Base-by-base conservation (phyloP, 2,113 vertebrate genomes). In the Gallinago jamesoni region DNA sequence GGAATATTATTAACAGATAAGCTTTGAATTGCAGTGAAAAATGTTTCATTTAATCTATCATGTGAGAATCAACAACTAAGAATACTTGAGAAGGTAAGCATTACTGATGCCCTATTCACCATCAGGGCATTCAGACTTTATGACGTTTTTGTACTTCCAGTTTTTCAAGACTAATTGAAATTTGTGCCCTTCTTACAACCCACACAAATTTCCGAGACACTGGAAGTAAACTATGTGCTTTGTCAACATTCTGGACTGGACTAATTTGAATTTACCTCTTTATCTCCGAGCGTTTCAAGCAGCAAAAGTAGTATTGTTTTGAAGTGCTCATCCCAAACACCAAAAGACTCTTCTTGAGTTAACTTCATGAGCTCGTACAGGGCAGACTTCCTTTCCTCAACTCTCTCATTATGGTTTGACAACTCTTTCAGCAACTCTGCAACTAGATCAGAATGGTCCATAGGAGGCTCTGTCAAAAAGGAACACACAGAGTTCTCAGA, bases 321-420 rank as follows among this genome's bases (percentile, higher is more conserved):
- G 98, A 99, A 99, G 91, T 99, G 99, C 78, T 99, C 99, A 75
- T 99, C 99, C 99, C 99, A 99, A 96, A 99, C 98, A 95, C 98
- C 98, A 12, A 99, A 98, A 28, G 98, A 98, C 80, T 99, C 99
- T 91, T 99, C 99, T 14, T 99, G 98, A 84, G 99, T 99, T 80
- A 99, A 97, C 93, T 99, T 99, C 97, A 99, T 98, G 66, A 99
- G 98, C 73, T 99, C 99, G 5, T 98, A 99, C 28, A 99, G 97
- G 23, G 99, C 99, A 15, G 98, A 98, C 87, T 99, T 99, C 94
- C 99, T 98, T 97, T 99, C 99, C 96, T 99, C 99, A 33, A 99
- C 97, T 39, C 99, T 98, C 96, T 99, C 99, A 28, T 99, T 99
- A 92, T 99, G 99, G 96, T 99, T 99, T 80, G 99, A 99, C 68